These are phyloP conservation scores for Nothura maculosa DNA, from an alignment of 2,797 vertebrate species.

Conservation along the genomic window DNA sequence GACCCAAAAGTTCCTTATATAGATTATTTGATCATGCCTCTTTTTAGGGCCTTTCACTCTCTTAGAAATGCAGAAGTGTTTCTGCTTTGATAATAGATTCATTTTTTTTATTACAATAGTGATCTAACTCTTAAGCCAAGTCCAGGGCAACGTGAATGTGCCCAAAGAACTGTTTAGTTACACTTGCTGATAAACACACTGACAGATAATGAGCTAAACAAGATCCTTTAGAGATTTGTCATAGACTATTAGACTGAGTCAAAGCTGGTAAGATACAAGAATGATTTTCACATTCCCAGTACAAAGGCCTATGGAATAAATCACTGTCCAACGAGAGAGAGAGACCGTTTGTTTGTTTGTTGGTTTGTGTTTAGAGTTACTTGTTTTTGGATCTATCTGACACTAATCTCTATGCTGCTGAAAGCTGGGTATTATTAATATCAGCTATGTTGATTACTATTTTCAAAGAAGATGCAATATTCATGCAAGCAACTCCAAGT, in stretches of 20 bases:
- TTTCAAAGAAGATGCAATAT: not conserved
- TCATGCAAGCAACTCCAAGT: not conserved
- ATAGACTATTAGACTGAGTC: not conserved
- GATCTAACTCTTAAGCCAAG: not conserved
- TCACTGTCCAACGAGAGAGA: not conserved
- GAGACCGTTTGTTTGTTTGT: not conserved
- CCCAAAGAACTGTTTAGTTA: not conserved
- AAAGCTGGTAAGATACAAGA: not conserved
- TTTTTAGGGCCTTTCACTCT: not conserved
- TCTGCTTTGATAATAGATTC: not conserved
- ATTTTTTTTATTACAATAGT: not conserved
- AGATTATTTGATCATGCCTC: not conserved
- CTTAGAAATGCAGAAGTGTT: not conserved
- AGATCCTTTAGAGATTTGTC: not conserved
- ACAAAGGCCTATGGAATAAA: not conserved
- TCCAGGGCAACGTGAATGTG: not conserved
- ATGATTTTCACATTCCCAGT: not conserved
- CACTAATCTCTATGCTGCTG: not conserved
- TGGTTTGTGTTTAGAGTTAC: not conserved
- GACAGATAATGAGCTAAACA: slow-evolving; percentile 4
- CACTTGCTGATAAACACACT: not conserved
- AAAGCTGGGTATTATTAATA: not conserved
- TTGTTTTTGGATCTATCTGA: not conserved
- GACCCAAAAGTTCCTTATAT: not conserved
- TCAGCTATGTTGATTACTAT: not conserved